phyloP scores from a whole-genome alignment of 2,888 invertebrate species.

The Homarus gammarus region DNA sequence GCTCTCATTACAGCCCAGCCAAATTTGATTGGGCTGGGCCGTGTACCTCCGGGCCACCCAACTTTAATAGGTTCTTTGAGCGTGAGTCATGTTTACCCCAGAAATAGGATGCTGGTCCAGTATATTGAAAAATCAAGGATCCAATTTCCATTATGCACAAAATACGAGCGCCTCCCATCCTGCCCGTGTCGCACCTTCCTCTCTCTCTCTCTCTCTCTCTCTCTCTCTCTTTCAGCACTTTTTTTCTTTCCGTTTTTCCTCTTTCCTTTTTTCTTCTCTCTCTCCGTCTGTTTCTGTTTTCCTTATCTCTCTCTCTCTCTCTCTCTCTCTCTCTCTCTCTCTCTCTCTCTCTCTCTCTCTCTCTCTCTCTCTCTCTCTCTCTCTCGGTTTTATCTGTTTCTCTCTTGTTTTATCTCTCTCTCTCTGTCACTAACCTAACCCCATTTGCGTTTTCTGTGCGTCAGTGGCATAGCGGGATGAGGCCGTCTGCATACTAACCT shows the following conservation, averaged over 20 bases:
- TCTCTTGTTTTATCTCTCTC: neutral
- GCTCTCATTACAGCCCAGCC: neutral
- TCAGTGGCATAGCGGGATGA: too few relatives aligned
- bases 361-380: slow-evolving; percentile 3
- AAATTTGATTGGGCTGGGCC: neutral
- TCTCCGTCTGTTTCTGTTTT: neutral
- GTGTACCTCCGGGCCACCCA: neutral
- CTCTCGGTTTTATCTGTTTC: slow-evolving; percentile 10
- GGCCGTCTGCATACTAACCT: too few relatives aligned
- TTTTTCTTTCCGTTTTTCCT: neutral
- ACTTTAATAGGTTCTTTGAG: slow-evolving; percentile 7
- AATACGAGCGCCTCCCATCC: slow-evolving; percentile 16
- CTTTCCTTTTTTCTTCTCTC: neutral
- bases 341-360: slow-evolving; percentile 30
- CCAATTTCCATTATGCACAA: slow-evolving; percentile 40
- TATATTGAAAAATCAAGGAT: slow-evolving; percentile 40
- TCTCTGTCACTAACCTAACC: too few relatives aligned
- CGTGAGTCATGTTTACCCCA: neutral
- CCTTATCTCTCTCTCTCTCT: neutral
- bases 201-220: slow-evolving; percentile 18
- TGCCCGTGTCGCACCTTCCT: neutral
- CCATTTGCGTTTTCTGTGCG: neutral
- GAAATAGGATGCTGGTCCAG: slow-evolving; percentile 34
- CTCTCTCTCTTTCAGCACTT: slow-evolving; percentile 19
- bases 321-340: neutral